These are phyloP conservation scores for Chrysolina americana DNA, from an alignment of 2,888 invertebrate genomes.

Conservation along the genomic window DNA sequence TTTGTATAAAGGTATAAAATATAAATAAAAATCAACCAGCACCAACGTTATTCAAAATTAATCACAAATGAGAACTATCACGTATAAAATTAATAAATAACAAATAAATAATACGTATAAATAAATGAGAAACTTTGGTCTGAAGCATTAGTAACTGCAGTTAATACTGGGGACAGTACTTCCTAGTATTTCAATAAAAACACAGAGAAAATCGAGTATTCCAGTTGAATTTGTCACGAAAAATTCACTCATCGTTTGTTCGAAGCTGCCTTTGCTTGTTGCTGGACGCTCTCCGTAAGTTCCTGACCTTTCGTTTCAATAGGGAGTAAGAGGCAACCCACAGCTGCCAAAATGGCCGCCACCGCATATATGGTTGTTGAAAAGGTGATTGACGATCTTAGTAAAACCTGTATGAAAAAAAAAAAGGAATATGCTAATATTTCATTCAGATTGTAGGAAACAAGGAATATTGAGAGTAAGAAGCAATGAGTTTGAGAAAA, in stretches of 20 bases:
- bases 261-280: constrained; percentile 54
- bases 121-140: constrained; percentile 46
- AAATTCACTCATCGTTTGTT: constrained; percentile 28
- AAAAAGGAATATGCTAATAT: background rate
- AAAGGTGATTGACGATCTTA: constrained; percentile 81
- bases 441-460: no score
- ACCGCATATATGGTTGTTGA: constrained; percentile 84
- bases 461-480: no score
- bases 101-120: constrained; percentile 28
- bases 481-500: no score
- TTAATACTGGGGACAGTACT: constrained; percentile 43
- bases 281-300: constrained; percentile 73
- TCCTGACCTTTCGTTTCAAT: constrained; percentile 88
- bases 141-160: constrained; percentile 43
- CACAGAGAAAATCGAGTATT: constrained; percentile 19
- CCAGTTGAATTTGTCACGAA: background rate
- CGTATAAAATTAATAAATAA: constrained; percentile 24
- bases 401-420: constrained; percentile 74
- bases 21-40: constrained; percentile 26
- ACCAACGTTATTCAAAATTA: constrained; percentile 28
- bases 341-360: constrained; percentile 83
- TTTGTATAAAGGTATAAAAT: constrained; percentile 26
- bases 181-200: constrained; percentile 27
- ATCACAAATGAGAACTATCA: constrained; percentile 20
- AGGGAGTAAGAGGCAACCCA: constrained; percentile 85